Percentiles rank a stretch among this genome's conserved stretches.
These are phyloP conservation scores for Lophotis ruficrista DNA, from an alignment of 2,113 vertebrate genomes.

Conservation along the genomic window DNA sequence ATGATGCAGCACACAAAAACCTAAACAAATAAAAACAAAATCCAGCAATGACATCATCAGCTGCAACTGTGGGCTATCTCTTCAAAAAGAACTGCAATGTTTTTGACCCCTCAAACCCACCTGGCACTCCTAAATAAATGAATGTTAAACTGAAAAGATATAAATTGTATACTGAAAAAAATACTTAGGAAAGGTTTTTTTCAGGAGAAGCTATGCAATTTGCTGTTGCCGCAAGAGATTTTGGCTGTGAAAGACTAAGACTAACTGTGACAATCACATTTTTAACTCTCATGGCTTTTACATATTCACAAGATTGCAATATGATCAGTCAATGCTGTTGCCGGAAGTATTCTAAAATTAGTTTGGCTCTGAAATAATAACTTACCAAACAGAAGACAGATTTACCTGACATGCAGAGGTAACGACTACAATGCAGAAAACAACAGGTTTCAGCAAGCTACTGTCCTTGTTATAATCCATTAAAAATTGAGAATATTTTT, in stretches of 20 bases:
- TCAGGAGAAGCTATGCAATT: neutral
- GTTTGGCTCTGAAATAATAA: constrained; percentile 45
- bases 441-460: constrained; percentile 45
- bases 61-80: neutral
- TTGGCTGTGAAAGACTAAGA: neutral
- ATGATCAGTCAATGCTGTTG: constrained; percentile 20
- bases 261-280: constrained; percentile 13
- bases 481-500: neutral
- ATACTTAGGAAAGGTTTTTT: neutral
- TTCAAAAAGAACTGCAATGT: neutral
- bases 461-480: neutral
- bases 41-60: constrained; percentile 22
- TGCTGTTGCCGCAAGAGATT: neutral
- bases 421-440: constrained; percentile 45
- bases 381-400: constrained; percentile 12
- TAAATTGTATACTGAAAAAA: neutral
- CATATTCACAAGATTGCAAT: constrained; percentile 39
- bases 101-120: neutral
- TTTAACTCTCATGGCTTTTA: constrained; percentile 42
- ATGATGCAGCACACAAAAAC: constrained; percentile 39
- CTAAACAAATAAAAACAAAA: neutral
- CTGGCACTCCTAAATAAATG: neutral
- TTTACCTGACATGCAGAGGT: constrained; percentile 39
- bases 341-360: constrained; percentile 39
- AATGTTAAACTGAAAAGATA: neutral